These are phyloP conservation scores for Drosophila watanabei DNA, from an alignment of 1,140 invertebrate genomes.

Conservation along the genomic window DNA sequence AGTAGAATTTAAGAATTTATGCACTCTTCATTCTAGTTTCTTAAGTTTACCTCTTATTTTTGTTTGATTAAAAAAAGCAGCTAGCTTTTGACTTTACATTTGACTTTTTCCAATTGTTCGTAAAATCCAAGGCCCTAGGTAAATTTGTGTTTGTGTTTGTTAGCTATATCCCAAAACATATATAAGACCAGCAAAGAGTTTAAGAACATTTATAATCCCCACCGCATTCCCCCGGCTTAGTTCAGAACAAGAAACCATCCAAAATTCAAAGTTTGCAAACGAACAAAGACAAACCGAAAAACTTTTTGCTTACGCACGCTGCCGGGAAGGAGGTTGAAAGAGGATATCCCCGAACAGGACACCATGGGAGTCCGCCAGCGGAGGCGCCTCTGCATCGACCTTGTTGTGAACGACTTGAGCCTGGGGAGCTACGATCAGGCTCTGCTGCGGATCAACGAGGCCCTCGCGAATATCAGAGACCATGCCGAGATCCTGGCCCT, in stretches of 20 bases:
- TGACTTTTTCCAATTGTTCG: slow-evolving; percentile 4
- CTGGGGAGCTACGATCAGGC: slow-evolving; percentile 59
- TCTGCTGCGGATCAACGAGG: slow-evolving; percentile 48
- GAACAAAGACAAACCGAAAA: slow-evolving; percentile 45
- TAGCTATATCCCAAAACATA: not conserved
- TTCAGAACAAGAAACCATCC: not conserved
- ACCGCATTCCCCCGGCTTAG: not conserved
- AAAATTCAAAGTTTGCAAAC: slow-evolving; percentile 46
- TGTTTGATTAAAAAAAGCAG: not conserved
- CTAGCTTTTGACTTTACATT: not conserved
- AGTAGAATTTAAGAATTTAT: too few relatives aligned
- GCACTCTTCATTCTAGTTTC: too few relatives aligned
- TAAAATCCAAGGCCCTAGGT: not conserved
- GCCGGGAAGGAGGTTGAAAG: slow-evolving; percentile 22
- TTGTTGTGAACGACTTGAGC: slow-evolving; percentile 42
- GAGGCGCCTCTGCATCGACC: slow-evolving; percentile 13
- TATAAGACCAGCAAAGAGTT: slow-evolving; percentile 3
- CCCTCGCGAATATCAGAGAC: slow-evolving; percentile 4
- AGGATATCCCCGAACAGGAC: not conserved
- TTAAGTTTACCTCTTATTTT: not conserved
- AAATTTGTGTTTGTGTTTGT: not conserved
- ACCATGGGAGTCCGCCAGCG: not conserved
- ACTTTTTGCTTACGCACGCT: slow-evolving; percentile 74
- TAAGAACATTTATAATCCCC: slow-evolving; percentile 1
- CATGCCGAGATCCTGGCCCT: slow-evolving; percentile 44